Base-by-base conservation (phyloP, 2,113 vertebrate genomes). In the Potamarius usumacintae region DNA sequence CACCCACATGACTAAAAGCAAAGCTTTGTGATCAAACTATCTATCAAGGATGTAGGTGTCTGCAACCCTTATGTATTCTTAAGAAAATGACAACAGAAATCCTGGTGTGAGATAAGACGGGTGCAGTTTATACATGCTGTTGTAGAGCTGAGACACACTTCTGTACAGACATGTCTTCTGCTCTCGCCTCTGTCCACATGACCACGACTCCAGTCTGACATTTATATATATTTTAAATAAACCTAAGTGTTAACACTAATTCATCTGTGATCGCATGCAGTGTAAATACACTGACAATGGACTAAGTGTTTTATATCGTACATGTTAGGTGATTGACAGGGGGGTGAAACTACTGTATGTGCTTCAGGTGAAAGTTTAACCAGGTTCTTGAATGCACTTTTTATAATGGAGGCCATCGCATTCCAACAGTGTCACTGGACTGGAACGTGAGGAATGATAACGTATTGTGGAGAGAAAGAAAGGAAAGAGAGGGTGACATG, bases 361-460 rank as follows among this genome's bases (percentile, higher is more conserved):
- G 86, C 78, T 86, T 85, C 85, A 55, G 58, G 55, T n/a, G 42
- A 84, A 83, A 62, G 58, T 89, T 55, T 72, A 77, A 83, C 82
- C 65, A 71, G 27, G 77, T 17, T 85, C 55, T n/a, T 82, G 58
- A 74, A 82, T 72, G 83, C 50, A 76, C 62, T 62, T 60, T 87
- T 82, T 42, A 42, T 60, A 22, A 60, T 60, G 58, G 52, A 52
- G 52, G 7, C 52, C 52, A 52, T 8, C 52, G 9, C 52, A 52
- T 52, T 71, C 11, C 63, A 27, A 72, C 34, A 69, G 50, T 90
- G 74, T 93, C 84, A 84, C 89, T 82, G 22, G 52, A 87, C 82
- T 92, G 91, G 93, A 93, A 94, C 91, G 91, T 92, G 58, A 90
- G 93, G 93, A 93, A 94, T 94, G 93, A 87, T 90, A 93, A 92